phyloP scores from a whole-genome alignment of 1,140 invertebrate genomes.

The Ceratina japonica region DNA sequence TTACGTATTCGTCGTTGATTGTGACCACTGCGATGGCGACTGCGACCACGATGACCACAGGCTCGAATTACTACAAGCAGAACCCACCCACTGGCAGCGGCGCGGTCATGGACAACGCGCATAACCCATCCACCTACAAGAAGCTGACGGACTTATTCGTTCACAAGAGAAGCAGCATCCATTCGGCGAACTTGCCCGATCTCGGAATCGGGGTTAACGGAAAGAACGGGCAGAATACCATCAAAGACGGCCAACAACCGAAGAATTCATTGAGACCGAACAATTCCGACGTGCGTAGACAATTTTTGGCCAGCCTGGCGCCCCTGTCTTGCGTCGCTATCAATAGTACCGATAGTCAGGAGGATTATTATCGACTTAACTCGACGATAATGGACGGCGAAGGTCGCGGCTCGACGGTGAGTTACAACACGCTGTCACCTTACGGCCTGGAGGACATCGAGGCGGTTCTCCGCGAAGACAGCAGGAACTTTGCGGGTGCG shows the following conservation, averaged over 20 bases:
- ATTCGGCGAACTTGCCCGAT: slow-evolving; percentile 76
- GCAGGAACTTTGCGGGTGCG: slow-evolving; percentile 75
- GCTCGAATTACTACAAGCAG: slow-evolving; percentile 75
- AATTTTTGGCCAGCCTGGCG: slow-evolving; percentile 87
- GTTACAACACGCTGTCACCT: slow-evolving; percentile 77
- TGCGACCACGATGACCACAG: slow-evolving; percentile 1
- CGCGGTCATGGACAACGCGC: slow-evolving; percentile 53
- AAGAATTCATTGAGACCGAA: slow-evolving; percentile 75
- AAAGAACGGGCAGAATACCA: slow-evolving; percentile 56
- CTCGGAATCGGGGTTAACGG: slow-evolving; percentile 79
- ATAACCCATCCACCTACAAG: slow-evolving; percentile 82
- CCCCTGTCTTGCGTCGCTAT: slow-evolving; percentile 86
- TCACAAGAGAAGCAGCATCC: slow-evolving; percentile 74
- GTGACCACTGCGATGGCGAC: slow-evolving; percentile 59
- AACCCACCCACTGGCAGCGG: slow-evolving; percentile 57
- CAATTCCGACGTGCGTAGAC: slow-evolving; percentile 81
- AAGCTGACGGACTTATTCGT: slow-evolving; percentile 85
- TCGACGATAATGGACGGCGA: slow-evolving; percentile 78
- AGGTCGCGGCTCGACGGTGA: slow-evolving; percentile 77
- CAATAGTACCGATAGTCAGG: slow-evolving; percentile 81
- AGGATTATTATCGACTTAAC: slow-evolving; percentile 84
- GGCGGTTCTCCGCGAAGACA: slow-evolving; percentile 79
- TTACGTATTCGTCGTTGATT: slow-evolving; percentile 39
- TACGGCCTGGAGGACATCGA: slow-evolving; percentile 86
- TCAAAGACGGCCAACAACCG: slow-evolving; percentile 71